These are phyloP conservation scores for Oreochromis spilurus DNA, from an alignment of 2,113 vertebrate species.

Conservation along the genomic window DNA sequence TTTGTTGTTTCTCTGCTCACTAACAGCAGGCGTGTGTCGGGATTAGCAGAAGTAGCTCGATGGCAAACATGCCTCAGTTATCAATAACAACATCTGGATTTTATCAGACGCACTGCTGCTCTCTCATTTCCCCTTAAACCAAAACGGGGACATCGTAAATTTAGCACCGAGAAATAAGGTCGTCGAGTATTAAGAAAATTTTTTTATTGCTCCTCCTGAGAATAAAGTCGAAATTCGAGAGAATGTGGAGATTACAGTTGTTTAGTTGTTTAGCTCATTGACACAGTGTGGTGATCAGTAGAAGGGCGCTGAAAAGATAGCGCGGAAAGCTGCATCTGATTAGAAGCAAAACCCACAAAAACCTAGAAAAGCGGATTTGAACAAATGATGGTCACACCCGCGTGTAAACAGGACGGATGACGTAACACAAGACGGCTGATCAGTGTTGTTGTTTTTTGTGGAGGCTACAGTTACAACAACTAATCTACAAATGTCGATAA, in stretches of 20 bases:
- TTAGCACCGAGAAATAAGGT: neutral
- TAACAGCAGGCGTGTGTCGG: neutral
- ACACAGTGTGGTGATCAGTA: neutral
- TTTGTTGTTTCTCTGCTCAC: neutral
- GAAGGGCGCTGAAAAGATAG: neutral
- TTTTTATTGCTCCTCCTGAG: neutral
- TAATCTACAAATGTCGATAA: neutral
- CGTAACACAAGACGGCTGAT: neutral
- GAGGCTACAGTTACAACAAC: neutral
- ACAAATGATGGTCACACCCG: neutral
- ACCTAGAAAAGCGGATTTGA: neutral
- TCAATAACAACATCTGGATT: neutral
- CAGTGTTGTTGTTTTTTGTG: accelerated
- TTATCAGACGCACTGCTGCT: neutral
- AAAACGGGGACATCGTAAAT: neutral
- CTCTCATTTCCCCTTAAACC: neutral
- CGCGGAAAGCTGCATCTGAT: neutral
- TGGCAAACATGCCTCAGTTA: neutral
- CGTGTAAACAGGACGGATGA: neutral
- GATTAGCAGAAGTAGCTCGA: neutral
- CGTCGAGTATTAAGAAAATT: neutral
- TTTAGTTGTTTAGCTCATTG: neutral
- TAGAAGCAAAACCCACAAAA: neutral
- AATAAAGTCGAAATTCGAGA: neutral
- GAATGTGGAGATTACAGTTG: neutral